Base-by-base conservation (phyloP, 2,888 invertebrate genomes). In the Spilosoma lubricipeda region DNA sequence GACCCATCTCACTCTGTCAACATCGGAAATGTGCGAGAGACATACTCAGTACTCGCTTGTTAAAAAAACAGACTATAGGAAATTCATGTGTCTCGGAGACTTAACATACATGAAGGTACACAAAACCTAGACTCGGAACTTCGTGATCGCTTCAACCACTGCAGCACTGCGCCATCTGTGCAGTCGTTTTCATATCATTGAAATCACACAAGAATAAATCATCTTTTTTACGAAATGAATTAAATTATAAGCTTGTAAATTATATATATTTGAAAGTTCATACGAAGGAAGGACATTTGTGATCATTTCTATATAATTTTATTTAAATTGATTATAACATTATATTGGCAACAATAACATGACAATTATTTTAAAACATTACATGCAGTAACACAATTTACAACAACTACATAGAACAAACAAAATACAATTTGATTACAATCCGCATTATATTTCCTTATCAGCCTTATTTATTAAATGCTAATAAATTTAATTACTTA, bases 401-500 rank as follows among this genome's bases (percentile, higher is more conserved):
- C 27, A 70, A 70, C 20, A 42, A 20, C 27, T 63, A 56, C 1
- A n/a, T 56, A 63, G 23, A 63, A 70, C 59, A 65, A 56, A 66
- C 33, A 67, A 70, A 63, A 59, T 67, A 67, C 63, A 42, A 64
- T 72, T 67, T 52, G n/a, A 48, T 75, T n/a, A 67, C 39, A 69
- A 45, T 36, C 36, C 18, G 59, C 30, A 71, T 30, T n/a, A 63
- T 64, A 45, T 45, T 72, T 72, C 20, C 13, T 56, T 71, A 52
- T 80, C 76, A 78, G 74, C 76, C 78, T 82, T 80, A 48, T 73
- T 59, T 13, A 64, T 30, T 80, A 82, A 82, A 78, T 82, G 71
- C 75, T 71, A 63, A 67, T 71, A 30, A 74, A 48, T 39, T 18
- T 27, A 70, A 42, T 59, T 67, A 45, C 18, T 67, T 66, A 59